Base-by-base conservation (phyloP, 2,888 invertebrate species). In the Stegana nigrithorax region DNA sequence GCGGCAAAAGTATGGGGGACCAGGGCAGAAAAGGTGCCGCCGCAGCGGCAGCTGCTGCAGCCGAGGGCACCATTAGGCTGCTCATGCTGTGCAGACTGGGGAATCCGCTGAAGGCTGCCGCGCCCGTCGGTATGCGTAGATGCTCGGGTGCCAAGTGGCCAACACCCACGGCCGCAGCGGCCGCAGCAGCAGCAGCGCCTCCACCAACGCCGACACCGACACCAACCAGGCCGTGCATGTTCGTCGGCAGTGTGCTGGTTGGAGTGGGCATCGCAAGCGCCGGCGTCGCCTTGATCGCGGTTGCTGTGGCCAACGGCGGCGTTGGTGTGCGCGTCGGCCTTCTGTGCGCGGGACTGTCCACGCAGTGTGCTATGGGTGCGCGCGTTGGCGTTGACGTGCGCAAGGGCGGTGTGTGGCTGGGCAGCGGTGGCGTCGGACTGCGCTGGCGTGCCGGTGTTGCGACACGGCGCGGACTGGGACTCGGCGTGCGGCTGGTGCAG, bases 1-100 rank as follows among this genome's bases (percentile, higher is more conserved):
- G 92, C 73, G 83, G 83, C 83, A 93, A 86, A 77, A 92, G 84
- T 67, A 92, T 90, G 47, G 92, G 92, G 77, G 91, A 91, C 92
- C 92, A 92, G 17, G 91, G 91, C 81, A 92, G 85, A 81, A 92
- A 87, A 62, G 91, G 90, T n/a, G 89, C 88, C n/a, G 90, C 87
- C 19, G 89, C 87, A 10, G 89, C 87, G 57, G 91, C 90, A 6
- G 89, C 88, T 7, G 89, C 87, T 61, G 88, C 88, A 67, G 88
- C 89, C 63, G 83, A 82, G 1, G 83, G 84, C 51, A 82, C 81
- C 81, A 85, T 85, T 29, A 85, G 70, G 66, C 84, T 83, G 69
- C 83, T 81, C 81, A 85, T 84, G 68, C 80, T 77, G 62, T 84
- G 83, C 36, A 83, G 63, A 0, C 73, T 72, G 5, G 83, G 81